Conservation (phyloP, 2,888 invertebrate genomes). For the Neoscelio sp. region DNA sequence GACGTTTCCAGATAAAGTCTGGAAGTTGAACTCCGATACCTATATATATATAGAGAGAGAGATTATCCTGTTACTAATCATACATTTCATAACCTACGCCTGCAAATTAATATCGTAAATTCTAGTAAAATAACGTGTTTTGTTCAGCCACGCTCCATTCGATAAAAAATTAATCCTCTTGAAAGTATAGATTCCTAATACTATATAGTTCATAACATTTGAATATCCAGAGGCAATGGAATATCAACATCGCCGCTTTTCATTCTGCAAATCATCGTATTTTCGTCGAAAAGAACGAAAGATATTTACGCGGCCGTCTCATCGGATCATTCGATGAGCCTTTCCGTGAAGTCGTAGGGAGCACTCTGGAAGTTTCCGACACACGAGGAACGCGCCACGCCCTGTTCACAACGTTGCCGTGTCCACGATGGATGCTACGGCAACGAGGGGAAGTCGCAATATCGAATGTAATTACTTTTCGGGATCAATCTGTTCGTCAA, state of each 20-base stretch:
- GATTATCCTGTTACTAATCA: too few relatives aligned
- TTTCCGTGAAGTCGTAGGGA: conserved; percentile 51
- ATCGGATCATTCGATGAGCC: conserved; percentile 35
- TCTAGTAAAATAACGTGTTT: too few relatives aligned
- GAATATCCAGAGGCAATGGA: conserved; percentile 18
- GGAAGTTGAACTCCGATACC: too few relatives aligned
- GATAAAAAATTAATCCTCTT: not conserved
- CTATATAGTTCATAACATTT: conserved; percentile 20
- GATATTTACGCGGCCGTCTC: conserved; percentile 43
- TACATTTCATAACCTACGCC: too few relatives aligned
- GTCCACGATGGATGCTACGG: conserved; percentile 73
- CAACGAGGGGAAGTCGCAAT: conserved; percentile 61
- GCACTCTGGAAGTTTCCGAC: conserved; percentile 65
- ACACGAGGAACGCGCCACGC: conserved; percentile 72
- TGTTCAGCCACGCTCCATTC: not conserved
- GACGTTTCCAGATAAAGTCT: too few relatives aligned
- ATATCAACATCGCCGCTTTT: conserved; percentile 40
- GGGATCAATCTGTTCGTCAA: conserved; percentile 39
- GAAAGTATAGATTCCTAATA: conserved; percentile 29
- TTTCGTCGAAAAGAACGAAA: conserved; percentile 34
- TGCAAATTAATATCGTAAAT: too few relatives aligned
- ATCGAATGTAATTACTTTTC: conserved; percentile 55
- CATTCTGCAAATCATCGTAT: conserved; percentile 53
- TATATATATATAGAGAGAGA: too few relatives aligned
- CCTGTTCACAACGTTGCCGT: conserved; percentile 77